phyloP scores from a whole-genome alignment of 1,140 invertebrate species.

The Aporrectodea caliginosa region DNA sequence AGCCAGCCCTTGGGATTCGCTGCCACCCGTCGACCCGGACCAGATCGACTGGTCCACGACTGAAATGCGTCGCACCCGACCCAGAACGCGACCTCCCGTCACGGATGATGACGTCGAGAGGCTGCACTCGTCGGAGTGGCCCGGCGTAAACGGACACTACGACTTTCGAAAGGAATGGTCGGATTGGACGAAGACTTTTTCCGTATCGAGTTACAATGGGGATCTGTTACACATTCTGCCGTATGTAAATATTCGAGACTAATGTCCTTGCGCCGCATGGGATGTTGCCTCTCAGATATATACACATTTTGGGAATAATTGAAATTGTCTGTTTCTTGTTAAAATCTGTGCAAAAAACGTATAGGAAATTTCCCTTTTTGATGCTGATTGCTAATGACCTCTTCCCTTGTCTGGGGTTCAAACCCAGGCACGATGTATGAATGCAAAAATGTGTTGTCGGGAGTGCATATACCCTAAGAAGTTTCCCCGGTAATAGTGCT shows the following conservation, averaged over 20 bases:
- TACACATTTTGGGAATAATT: too few species aligned
- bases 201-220: constrained; percentile 65
- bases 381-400: too few species aligned
- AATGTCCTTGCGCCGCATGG: not conserved
- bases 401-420: too few species aligned
- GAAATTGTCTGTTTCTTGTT: too few species aligned
- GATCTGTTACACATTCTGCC: constrained; percentile 80
- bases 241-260: constrained; percentile 79
- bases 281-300: too few species aligned
- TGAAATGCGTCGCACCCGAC: constrained; percentile 33
- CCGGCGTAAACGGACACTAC: constrained; percentile 65
- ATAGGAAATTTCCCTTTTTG: too few species aligned
- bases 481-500: too few species aligned
- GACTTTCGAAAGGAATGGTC: constrained; percentile 64
- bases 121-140: constrained; percentile 55
- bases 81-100: constrained; percentile 39
- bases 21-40: not conserved
- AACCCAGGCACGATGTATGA: too few species aligned
- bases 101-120: constrained; percentile 53
- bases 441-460: too few species aligned
- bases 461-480: too few species aligned
- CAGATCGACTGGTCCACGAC: not conserved
- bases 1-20: not conserved
- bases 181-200: constrained; percentile 76
- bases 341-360: too few species aligned